A percentile compares a stretch with the other conserved stretches of the same genome.
phyloP scores from a whole-genome alignment of 2,888 invertebrate species.

The Cheilosia grossa region DNA sequence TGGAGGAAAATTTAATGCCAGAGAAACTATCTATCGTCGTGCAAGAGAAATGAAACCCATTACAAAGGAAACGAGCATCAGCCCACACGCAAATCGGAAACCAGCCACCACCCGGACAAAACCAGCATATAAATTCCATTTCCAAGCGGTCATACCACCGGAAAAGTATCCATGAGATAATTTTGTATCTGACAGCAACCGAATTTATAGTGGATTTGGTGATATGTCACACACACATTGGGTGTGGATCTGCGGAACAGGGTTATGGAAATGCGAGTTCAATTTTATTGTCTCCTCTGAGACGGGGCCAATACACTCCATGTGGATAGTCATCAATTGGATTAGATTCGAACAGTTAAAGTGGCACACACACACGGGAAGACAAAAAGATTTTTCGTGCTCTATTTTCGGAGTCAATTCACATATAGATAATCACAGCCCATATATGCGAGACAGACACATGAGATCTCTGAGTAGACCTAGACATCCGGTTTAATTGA shows the following conservation, averaged over 20 bases:
- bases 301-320: constrained; percentile 1
- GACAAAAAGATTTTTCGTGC: constrained; percentile 39
- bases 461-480: constrained; percentile 5
- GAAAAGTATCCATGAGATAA: constrained; percentile 64
- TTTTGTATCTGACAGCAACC: constrained; percentile 68
- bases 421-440: not conserved
- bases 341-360: constrained; percentile 18
- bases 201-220: constrained; percentile 68
- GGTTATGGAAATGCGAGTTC: constrained; percentile 40
- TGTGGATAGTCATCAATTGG: constrained; percentile 12
- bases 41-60: constrained; percentile 36
- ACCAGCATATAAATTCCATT: constrained; percentile 66
- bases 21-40: constrained; percentile 39
- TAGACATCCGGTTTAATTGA: constrained; percentile 51
- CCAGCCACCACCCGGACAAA: constrained; percentile 43
- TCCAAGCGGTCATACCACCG: constrained; percentile 50
- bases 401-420: constrained; percentile 52
- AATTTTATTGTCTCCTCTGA: constrained; percentile 19
- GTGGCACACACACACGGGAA: not conserved
- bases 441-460: constrained; percentile 2
- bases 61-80: constrained; percentile 31
- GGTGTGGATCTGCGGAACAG: constrained; percentile 34
- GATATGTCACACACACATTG: constrained; percentile 53
- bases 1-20: constrained; percentile 61
- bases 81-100: constrained; percentile 42